phyloP scores from a whole-genome alignment of 2,113 vertebrate species.

The Chamaetylas fuelleborni region DNA sequence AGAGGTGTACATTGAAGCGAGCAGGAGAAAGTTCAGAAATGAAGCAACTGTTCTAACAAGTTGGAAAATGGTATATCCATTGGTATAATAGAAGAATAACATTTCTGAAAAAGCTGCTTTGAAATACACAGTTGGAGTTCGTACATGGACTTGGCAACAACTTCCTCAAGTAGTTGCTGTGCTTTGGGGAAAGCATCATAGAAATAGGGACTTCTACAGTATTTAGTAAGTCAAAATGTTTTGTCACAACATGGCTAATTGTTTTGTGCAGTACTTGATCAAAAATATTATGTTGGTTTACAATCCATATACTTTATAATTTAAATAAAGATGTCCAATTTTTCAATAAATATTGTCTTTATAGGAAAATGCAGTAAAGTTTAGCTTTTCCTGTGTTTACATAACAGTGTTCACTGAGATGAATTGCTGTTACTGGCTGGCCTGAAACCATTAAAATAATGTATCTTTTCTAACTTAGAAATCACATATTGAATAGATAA shows the following conservation, averaged over 20 bases:
- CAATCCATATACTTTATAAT: neutral
- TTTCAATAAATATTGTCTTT: neutral
- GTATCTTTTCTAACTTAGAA: neutral
- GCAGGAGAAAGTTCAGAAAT: neutral
- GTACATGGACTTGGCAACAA: neutral
- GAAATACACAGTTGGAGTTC: neutral
- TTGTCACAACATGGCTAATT: neutral
- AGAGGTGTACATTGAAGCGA: neutral
- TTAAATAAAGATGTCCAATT: neutral
- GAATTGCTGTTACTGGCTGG: neutral
- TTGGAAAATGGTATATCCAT: neutral
- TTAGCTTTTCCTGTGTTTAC: neutral
- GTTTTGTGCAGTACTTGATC: neutral
- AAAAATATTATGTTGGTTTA: neutral
- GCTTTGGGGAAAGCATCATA: neutral
- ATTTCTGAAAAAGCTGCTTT: neutral
- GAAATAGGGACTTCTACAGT: neutral
- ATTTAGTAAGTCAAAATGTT: neutral
- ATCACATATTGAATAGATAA: neutral
- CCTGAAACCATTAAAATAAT: neutral
- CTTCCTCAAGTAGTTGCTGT: neutral
- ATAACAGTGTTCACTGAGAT: neutral
- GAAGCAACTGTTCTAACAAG: neutral
- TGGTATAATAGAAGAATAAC: neutral
- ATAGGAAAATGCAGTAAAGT: neutral